Evolutionary conservation across 1,140 invertebrate species (phyloP).

Genomic region (Danaus plexippus): DNA sequence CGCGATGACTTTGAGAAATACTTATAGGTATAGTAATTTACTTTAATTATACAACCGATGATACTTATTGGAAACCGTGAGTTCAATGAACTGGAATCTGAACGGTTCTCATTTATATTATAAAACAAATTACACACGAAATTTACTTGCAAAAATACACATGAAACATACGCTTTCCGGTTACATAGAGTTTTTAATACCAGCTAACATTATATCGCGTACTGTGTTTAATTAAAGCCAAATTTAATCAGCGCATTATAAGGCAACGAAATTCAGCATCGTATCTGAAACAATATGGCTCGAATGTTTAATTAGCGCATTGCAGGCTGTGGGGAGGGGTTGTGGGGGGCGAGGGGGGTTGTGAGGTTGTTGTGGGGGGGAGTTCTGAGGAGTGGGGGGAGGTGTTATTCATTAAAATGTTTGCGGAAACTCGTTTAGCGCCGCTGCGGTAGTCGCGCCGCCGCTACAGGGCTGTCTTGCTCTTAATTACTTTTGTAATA

Average conservation of each 20-base stretch:
- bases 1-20: no score
- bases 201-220: not conserved
- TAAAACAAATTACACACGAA: no score
- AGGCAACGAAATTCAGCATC: constrained; percentile 52
- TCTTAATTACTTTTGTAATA: constrained; percentile 11
- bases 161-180: no score
- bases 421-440: constrained; percentile 68
- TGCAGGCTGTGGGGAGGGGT: constrained; percentile 35
- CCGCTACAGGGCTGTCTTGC: constrained; percentile 42
- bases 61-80: no score
- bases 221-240: constrained; percentile 28
- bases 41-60: no score
- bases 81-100: no score
- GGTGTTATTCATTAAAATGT: constrained; percentile 69
- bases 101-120: no score
- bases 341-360: constrained; percentile 12
- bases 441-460: constrained; percentile 52
- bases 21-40: no score
- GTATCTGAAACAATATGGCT: constrained; percentile 64
- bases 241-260: constrained; percentile 45
- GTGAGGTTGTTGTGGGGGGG: constrained; percentile 5
- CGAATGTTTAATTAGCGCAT: constrained; percentile 66
- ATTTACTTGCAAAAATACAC: no score
- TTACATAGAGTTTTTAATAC: no score
- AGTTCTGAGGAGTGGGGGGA: constrained; percentile 25